Evolutionary conservation across 2,113 vertebrate species (phyloP).

Genomic region (Enhydra lutris): DNA sequence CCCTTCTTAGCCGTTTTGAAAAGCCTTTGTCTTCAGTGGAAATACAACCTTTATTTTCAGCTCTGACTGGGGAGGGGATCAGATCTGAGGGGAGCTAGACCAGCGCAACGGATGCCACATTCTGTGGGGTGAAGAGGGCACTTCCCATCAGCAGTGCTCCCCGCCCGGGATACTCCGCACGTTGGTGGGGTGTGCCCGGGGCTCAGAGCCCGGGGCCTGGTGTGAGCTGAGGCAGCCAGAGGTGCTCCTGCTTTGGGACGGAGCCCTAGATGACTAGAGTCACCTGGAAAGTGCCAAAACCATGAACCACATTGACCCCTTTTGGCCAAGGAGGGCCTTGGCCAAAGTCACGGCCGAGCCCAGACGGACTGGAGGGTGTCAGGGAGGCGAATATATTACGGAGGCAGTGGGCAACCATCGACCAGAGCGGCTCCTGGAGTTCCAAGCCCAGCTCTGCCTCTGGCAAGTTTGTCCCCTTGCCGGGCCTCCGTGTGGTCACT

Average conservation of each 20-base stretch:
- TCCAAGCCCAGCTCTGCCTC: background rate
- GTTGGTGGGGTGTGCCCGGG: too few relatives aligned
- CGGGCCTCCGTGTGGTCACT: background rate
- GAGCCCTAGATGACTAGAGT: background rate
- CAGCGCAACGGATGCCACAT: rapidly evolving
- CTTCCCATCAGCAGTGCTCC: rapidly evolving
- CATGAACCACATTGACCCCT: background rate
- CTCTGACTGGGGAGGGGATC: background rate
- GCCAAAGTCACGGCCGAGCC: background rate
- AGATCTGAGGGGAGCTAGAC: background rate
- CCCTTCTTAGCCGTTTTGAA: background rate
- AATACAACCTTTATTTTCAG: conserved; percentile 1
- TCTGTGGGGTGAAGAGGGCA: too few relatives aligned
- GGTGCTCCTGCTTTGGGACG: background rate
- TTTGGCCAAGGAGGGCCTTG: background rate
- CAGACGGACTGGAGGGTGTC: rapidly evolving
- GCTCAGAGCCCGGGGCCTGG: background rate
- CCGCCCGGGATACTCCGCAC: rapidly evolving
- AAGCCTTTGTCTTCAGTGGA: conserved; percentile 19
- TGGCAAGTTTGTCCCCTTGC: background rate
- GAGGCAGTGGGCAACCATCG: rapidly evolving
- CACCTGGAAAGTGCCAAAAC: background rate
- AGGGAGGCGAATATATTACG: rapidly evolving
- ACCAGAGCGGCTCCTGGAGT: background rate
- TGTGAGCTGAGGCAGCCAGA: background rate